Percentiles rank a stretch among this genome's conserved stretches.
These are phyloP conservation scores for Nemopilema nomurai DNA, from an alignment of 30 jellyfish, hydroid and myxozoan species.

Conservation along the genomic window DNA sequence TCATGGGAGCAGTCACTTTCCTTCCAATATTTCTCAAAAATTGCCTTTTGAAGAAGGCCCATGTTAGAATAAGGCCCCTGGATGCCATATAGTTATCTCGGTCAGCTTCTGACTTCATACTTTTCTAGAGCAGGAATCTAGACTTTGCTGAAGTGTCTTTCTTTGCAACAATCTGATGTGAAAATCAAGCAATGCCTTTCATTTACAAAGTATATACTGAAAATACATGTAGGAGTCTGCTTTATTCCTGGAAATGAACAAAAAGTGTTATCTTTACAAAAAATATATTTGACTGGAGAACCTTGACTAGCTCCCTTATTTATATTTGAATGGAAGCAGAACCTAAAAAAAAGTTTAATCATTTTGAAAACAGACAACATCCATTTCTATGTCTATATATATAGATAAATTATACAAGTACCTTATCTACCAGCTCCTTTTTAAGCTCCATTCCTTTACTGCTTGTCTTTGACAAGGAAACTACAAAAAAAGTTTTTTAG, in stretches of 20 bases:
- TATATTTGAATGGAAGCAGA: too few species aligned
- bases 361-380: too few species aligned
- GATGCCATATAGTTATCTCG: neutral
- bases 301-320: neutral
- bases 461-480: conserved; percentile 83
- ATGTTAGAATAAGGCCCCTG: conserved; percentile 3
- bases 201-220: neutral
- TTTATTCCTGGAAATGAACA: neutral
- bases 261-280: too few species aligned
- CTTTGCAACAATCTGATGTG: neutral
- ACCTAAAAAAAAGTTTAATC: too few species aligned
- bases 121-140: neutral
- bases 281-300: neutral
- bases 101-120: neutral
- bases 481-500: conserved; percentile 3
- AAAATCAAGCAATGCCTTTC: neutral
- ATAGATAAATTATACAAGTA: neutral
- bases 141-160: conserved; percentile 6
- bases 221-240: neutral
- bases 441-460: conserved; percentile 86
- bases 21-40: conserved; percentile 1
- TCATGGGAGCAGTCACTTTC: conserved; percentile 1
- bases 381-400: too few species aligned
- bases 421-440: conserved; percentile 75
- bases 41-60: conserved; percentile 12